Conservation (phyloP, 2,888 invertebrate species). For the Andrena bucephala region DNA sequence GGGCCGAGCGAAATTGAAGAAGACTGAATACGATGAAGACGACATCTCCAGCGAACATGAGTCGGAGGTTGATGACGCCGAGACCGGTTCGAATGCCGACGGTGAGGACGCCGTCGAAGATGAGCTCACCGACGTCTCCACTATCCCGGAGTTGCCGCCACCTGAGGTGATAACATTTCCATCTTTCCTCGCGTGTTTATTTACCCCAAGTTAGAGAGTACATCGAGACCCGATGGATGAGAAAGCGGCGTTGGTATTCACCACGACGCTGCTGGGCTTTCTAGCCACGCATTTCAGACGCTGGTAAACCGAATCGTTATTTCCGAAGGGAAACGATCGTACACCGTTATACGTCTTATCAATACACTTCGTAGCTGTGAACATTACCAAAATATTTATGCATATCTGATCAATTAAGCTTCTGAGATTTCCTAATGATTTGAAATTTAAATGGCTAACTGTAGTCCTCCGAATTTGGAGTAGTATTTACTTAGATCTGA, state of each 20-base stretch:
- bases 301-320: constrained; percentile 2
- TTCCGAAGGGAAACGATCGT: constrained; percentile 14
- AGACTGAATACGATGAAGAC: constrained; percentile 83
- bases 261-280: constrained; percentile 1
- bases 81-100: constrained; percentile 76
- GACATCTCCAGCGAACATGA: constrained; percentile 84
- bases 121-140: constrained; percentile 79
- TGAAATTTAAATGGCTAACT: not conserved
- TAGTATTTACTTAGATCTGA: too few relatives aligned
- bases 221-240: constrained; percentile 7
- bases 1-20: constrained; percentile 79
- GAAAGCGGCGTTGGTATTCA: constrained; percentile 16
- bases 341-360: not conserved
- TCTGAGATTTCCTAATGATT: not conserved
- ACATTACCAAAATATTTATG: not conserved
- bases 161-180: constrained; percentile 78
- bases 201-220: constrained; percentile 32
- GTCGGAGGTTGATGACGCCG: constrained; percentile 81
- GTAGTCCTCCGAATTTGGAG: too few relatives aligned
- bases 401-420: not conserved
- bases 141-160: constrained; percentile 82
- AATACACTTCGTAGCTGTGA: not conserved
- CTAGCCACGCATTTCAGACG: constrained; percentile 6
- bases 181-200: constrained; percentile 18
- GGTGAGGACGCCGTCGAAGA: constrained; percentile 81